Percentiles rank a stretch among this genome's conserved stretches.
Conservation (phyloP, 2,888 invertebrate genomes). For the Mythimna pallens region DNA sequence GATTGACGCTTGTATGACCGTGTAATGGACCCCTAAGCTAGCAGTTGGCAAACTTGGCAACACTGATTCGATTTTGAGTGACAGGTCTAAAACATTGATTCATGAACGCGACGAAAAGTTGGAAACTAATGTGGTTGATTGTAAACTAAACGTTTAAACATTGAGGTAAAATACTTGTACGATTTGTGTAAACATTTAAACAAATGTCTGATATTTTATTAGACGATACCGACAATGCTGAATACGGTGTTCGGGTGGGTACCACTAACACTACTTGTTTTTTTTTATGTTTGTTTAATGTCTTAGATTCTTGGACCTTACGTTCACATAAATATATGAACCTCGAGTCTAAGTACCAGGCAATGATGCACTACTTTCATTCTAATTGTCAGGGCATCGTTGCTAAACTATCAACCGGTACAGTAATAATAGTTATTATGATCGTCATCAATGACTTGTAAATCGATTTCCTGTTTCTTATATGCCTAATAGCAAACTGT, state of each 20-base stretch:
- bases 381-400: neutral
- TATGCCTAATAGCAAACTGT: neutral
- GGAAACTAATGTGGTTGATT: neutral
- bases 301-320: neutral
- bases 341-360: no score
- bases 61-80: no score
- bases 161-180: neutral
- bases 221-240: constrained; percentile 56
- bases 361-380: constrained; percentile 2
- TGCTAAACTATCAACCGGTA: neutral
- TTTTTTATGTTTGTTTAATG: neutral
- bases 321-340: neutral
- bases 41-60: no score
- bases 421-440: neutral
- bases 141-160: neutral
- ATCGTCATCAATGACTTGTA: neutral
- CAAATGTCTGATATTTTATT: constrained; percentile 58
- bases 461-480: neutral
- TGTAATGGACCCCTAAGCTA: no score
- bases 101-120: neutral
- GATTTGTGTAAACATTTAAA: neutral
- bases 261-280: constrained; percentile 7
- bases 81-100: neutral
- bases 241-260: constrained; percentile 59
- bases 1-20: no score